Conservation (phyloP, 2,888 invertebrate genomes). For the Perizoma flavofasciatum region DNA sequence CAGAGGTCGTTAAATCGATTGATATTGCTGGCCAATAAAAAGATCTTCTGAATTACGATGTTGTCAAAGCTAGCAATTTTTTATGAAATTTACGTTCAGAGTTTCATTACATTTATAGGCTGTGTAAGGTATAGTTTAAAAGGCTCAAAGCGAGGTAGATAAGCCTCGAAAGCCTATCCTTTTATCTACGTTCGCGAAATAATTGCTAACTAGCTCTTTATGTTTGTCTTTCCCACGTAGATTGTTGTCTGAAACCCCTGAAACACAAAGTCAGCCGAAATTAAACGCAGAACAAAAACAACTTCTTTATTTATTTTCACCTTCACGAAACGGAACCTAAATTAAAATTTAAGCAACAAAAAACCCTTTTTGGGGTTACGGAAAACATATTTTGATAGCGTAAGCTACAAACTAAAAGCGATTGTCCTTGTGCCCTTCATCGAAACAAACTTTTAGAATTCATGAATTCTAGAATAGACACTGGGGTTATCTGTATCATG, state of each 20-base stretch:
- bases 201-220: conserved; percentile 30
- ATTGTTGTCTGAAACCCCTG: conserved; percentile 20
- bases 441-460: background rate
- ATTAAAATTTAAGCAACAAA: conserved; percentile 65
- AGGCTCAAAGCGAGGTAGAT: conserved; percentile 32
- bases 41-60: too few species aligned
- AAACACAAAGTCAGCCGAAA: conserved; percentile 46
- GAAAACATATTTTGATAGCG: conserved; percentile 50
- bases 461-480: too few species aligned
- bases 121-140: background rate
- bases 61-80: background rate
- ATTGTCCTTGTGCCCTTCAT: background rate
- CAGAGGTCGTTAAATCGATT: too few species aligned
- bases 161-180: conserved; percentile 26
- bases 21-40: too few species aligned
- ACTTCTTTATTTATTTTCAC: conserved; percentile 59
- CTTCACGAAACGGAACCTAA: conserved; percentile 54
- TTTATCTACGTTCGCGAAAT: conserved; percentile 27
- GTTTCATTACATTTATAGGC: conserved; percentile 15
- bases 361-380: conserved; percentile 54
- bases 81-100: conserved; percentile 36
- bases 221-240: conserved; percentile 34
- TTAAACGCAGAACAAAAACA: conserved; percentile 54
- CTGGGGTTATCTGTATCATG: too few species aligned
- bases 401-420: conserved; percentile 31